phyloP scores from a whole-genome alignment of 2,113 vertebrate species.

The Phrynosoma blainvillii region DNA sequence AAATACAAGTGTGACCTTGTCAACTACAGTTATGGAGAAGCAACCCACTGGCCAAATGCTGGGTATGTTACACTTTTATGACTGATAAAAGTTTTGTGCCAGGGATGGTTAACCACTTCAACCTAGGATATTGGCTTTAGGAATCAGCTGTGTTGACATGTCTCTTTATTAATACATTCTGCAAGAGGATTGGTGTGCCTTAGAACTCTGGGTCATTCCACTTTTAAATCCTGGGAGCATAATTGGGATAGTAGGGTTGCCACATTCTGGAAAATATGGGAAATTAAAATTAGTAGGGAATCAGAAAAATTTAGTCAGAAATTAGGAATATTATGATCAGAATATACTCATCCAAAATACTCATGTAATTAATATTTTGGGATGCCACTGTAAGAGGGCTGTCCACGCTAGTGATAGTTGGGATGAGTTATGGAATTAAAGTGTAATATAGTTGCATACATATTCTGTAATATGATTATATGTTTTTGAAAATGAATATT shows the following conservation, averaged over 20 bases:
- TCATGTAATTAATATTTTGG: too few relatives aligned
- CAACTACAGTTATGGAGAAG: conserved; percentile 98
- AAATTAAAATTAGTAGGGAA: neutral
- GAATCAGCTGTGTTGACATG: neutral
- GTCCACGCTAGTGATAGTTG: too few relatives aligned
- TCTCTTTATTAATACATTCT: neutral
- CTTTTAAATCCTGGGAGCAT: neutral
- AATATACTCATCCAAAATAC: too few relatives aligned
- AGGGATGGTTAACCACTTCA: neutral
- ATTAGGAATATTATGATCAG: too few relatives aligned
- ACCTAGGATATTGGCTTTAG: neutral
- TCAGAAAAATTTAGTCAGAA: neutral
- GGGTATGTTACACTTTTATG: conserved; percentile 71
- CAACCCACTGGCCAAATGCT: conserved; percentile 98
- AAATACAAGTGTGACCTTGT: conserved; percentile 98
- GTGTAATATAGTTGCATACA: too few relatives aligned
- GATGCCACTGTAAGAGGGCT: too few relatives aligned
- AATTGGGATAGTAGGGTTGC: neutral
- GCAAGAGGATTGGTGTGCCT: neutral
- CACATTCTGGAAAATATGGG: neutral
- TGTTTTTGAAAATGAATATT: too few relatives aligned
- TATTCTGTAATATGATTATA: too few relatives aligned
- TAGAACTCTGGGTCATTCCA: neutral
- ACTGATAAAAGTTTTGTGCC: neutral
- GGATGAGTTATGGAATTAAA: too few relatives aligned